These are phyloP conservation scores for Trochalopteron elliotii DNA, from an alignment of 2,113 vertebrate genomes.

Conservation along the genomic window DNA sequence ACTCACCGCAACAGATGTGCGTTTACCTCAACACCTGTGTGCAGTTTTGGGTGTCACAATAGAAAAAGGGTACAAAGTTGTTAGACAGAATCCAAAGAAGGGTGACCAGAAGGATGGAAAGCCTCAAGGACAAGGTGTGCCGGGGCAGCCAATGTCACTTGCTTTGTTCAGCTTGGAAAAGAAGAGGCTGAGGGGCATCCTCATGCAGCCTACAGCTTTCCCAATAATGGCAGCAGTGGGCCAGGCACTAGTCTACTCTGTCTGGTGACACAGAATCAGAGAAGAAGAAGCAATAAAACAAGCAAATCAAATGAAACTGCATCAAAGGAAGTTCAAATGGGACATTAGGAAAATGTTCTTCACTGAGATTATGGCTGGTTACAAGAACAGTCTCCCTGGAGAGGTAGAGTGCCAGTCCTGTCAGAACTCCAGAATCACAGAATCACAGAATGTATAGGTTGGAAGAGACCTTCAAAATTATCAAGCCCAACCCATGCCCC, in stretches of 20 bases:
- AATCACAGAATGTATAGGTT: not conserved
- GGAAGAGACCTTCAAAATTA: not conserved
- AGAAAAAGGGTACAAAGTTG: not conserved
- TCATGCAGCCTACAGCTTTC: not conserved
- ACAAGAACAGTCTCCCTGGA: not conserved
- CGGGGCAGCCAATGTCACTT: rapidly evolving
- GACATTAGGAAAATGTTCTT: not conserved
- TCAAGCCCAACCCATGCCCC: not conserved
- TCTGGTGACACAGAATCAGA: not conserved
- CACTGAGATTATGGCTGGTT: rapidly evolving
- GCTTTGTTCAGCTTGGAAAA: not conserved
- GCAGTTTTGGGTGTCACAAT: not conserved
- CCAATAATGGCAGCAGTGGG: rapidly evolving
- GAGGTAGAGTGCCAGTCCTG: not conserved
- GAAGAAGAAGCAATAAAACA: not conserved
- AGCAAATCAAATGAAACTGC: not conserved
- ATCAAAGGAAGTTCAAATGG: not conserved
- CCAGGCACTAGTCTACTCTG: not conserved
- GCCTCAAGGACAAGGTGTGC: rapidly evolving
- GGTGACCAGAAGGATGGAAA: not conserved
- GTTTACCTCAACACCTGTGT: not conserved
- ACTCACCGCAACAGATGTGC: too few species aligned
- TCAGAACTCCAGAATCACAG: not conserved
- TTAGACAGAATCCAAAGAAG: not conserved
- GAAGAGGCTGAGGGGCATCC: not conserved